A percentile compares a stretch with the other conserved stretches of the same genome.
Conservation (phyloP, 2,113 vertebrate species). For the Periophthalmodon schlosseri region DNA sequence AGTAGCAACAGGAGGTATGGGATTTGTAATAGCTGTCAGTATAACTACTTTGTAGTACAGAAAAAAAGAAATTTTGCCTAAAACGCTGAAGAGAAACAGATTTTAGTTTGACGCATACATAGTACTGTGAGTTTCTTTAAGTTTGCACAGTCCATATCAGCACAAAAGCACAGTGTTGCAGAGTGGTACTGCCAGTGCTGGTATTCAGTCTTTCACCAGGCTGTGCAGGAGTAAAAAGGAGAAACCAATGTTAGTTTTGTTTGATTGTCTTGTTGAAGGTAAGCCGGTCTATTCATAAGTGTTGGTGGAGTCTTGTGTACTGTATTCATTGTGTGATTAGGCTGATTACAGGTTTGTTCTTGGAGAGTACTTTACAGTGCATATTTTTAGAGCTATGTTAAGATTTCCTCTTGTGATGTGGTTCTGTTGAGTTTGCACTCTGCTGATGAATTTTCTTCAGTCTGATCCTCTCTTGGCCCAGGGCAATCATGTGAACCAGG, state of each 20-base stretch:
- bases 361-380: constrained; percentile 8
- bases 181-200: neutral
- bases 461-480: neutral
- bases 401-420: neutral
- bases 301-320: neutral
- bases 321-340: constrained; percentile 15
- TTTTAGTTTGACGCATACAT: neutral
- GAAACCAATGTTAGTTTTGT: neutral
- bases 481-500: neutral
- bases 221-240: neutral
- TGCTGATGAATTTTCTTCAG: neutral
- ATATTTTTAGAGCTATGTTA: neutral
- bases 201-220: neutral
- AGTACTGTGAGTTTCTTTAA: neutral
- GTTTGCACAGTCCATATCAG: constrained; percentile 10
- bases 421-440: neutral
- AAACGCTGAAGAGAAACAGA: neutral
- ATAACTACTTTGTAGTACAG: neutral
- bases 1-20: neutral
- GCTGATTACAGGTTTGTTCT: constrained; percentile 20
- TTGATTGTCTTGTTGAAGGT: neutral
- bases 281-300: neutral
- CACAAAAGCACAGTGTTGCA: neutral
- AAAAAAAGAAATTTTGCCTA: neutral
- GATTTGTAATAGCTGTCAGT: neutral